Percentiles rank a stretch among this genome's conserved stretches.
Conservation (phyloP, 2,797 vertebrate genomes). For the Characodon lateralis region DNA sequence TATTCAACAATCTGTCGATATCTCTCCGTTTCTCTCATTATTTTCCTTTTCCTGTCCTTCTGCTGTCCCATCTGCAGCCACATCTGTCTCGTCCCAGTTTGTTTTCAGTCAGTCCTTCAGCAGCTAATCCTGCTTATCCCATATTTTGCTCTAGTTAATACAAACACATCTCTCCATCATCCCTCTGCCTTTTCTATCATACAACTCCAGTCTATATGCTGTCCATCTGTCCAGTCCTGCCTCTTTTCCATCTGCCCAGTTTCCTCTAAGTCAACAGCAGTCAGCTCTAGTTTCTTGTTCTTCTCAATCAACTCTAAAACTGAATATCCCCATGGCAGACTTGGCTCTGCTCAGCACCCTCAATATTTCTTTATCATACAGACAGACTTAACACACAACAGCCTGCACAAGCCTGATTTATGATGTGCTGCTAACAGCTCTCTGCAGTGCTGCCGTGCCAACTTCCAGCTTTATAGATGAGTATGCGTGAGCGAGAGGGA, state of each 20-base stretch:
- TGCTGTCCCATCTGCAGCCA: constrained; percentile 51
- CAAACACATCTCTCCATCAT: constrained; percentile 53
- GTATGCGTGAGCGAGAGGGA: constrained; percentile 24
- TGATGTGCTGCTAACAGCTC: constrained; percentile 67
- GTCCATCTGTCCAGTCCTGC: constrained; percentile 34
- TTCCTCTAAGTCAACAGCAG: constrained; percentile 70
- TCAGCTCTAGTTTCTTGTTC: constrained; percentile 66
- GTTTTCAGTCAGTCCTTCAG: constrained; percentile 46
- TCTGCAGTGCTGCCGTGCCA: constrained; percentile 70
- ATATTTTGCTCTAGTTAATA: constrained; percentile 55
- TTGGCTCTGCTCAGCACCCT: constrained; percentile 61
- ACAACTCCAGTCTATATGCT: constrained; percentile 1
- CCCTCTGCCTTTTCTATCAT: constrained; percentile 32
- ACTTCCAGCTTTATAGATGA: constrained; percentile 66
- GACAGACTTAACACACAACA: constrained; percentile 45
- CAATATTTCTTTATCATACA: constrained; percentile 58
- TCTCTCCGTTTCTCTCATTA: constrained; percentile 28
- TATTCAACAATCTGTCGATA: constrained; percentile 36
- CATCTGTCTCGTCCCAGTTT: constrained; percentile 52
- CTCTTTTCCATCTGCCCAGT: constrained; percentile 53
- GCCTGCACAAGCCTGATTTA: constrained; percentile 71
- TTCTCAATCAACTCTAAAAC: constrained; percentile 75
- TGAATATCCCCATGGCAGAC: constrained; percentile 72
- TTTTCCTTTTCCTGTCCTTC: constrained; percentile 20
- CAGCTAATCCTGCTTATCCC: constrained; percentile 67